Evolutionary conservation across 2,797 vertebrate species (phyloP), one percentile per base, ranked within the genome.

Genomic region (Loris lydekkerianus): DNA sequence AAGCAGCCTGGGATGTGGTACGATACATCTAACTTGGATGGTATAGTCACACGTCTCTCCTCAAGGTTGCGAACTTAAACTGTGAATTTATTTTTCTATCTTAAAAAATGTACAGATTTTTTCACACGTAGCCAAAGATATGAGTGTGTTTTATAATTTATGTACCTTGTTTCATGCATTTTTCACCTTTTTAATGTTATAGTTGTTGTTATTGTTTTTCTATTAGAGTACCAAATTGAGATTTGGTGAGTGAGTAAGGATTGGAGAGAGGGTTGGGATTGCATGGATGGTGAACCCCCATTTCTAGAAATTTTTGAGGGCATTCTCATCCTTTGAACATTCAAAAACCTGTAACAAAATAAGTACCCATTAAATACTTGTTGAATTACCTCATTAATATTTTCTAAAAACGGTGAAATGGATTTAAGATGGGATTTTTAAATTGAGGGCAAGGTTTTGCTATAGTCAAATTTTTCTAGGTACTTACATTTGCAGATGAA

Each of bases 171-270:
- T 95, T 94, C 20, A 58, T 69, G 2, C 67, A 60, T 69, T 92
- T 92, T 93, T 91, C 31, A 65, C n/a, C 27, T 4, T 87, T 84
- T 63, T 58, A 81, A 3, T 40, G 53, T 58, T 90, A 61, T 5
- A 43, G 20, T 92, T 95, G 84, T 76, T 86, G 82, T 93, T 20
- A 91, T 95, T 86, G 72, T 86, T 89, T 93, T 17, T 72, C 61
- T 63, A 70, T 67, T 18, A 43, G 14, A n/a, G 43, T 61, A 92
- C 46, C 60, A 70, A 82, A 89, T n/a, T 91, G 76, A 91, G 67
- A 83, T 75, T 69, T 89, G 87, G 7, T 37, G 23, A 80, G 11
- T 37, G 5, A 8, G 8, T 15, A 61, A n/a, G 2, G 2, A 2
- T 29, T 63, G 27, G 56, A 83, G n/a, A 78, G 3, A 49, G 29